A percentile compares a stretch with the other conserved stretches of the same genome.
These are phyloP conservation scores for Grantiella picta DNA, from an alignment of 2,113 vertebrate species.

Conservation along the genomic window DNA sequence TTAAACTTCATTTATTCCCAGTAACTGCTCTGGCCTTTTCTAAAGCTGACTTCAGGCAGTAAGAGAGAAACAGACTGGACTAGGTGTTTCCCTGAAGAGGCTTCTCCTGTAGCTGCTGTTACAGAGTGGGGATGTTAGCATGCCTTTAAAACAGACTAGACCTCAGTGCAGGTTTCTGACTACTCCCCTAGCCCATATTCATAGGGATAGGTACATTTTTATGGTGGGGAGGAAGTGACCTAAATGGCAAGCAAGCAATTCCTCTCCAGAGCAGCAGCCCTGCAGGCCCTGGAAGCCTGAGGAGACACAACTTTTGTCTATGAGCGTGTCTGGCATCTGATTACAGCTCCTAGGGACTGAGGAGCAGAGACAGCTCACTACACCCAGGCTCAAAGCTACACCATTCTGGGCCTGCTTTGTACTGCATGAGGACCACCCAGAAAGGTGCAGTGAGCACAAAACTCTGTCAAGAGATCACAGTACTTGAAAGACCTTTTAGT, in stretches of 20 bases:
- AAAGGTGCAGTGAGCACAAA: background rate
- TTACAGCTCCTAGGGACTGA: background rate
- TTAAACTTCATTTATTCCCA: background rate
- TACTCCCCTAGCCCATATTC: background rate
- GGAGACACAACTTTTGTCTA: background rate
- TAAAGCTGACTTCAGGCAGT: background rate
- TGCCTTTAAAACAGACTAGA: background rate
- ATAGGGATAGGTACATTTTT: background rate
- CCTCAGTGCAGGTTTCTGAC: background rate
- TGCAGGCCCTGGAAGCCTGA: background rate
- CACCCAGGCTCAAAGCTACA: background rate
- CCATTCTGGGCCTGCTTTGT: background rate
- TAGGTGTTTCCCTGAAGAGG: background rate
- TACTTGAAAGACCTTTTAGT: background rate
- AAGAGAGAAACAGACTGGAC: background rate
- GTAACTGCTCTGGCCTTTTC: background rate
- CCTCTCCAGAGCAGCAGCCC: background rate
- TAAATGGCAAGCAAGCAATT: background rate
- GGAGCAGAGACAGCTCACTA: background rate
- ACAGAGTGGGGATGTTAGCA: background rate
- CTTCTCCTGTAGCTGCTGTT: background rate
- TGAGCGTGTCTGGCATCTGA: background rate
- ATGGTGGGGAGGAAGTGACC: background rate
- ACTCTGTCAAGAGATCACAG: background rate
- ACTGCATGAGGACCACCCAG: background rate